Evolutionary conservation across 2,113 vertebrate species (phyloP), one percentile per base, ranked within the genome.

Genomic region (Mugil cephalus): DNA sequence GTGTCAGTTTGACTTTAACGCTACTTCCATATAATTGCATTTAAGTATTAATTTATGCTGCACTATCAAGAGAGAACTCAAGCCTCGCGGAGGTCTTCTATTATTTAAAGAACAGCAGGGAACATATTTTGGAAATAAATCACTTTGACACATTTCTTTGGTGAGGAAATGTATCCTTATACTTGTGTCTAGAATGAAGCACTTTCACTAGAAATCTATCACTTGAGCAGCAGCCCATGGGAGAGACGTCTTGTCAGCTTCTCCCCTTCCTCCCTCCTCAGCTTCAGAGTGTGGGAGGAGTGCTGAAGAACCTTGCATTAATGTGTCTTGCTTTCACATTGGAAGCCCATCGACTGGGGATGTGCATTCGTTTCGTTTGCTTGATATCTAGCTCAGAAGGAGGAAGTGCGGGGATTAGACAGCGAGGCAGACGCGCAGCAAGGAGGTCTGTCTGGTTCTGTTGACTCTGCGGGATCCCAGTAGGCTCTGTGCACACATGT

Each of bases 301-400:
- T 30, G 71, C 52, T 53, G 48, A 55, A 34, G 68, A 70, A 75
- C 69, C 60, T 59, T 13, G 21, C 70, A 65, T 77, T 84, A 80
- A 79, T 67, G 74, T 83, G 61, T 80, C 42, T 10, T 50, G 67
- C 86, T 88, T 86, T 79, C 67, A 77, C 86, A 85, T n/a, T 77
- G 71, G 77, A 83, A 77, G 65, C 60, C 65, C 68, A 72, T 79
- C 71, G 34, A 79, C 88, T 74, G 67, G 70, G 83, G 80, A 88
- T 69, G 73, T 61, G 78, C 87, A 64, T 85, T 87, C 87, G 77
- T 87, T 90, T 82, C 85, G 80, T 83, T 83, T 78, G 77, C 77
- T 77, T 79, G 75, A 81, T 88, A 81, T 86, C 78, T 52, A 78
- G 84, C 78, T 87, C 21, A 14, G 63, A 68, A 71, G 79, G 73